Evolutionary conservation across 2,888 invertebrate genomes (phyloP), one percentile per base, ranked within the genome.

Genomic region (Hoplodrina blanda): DNA sequence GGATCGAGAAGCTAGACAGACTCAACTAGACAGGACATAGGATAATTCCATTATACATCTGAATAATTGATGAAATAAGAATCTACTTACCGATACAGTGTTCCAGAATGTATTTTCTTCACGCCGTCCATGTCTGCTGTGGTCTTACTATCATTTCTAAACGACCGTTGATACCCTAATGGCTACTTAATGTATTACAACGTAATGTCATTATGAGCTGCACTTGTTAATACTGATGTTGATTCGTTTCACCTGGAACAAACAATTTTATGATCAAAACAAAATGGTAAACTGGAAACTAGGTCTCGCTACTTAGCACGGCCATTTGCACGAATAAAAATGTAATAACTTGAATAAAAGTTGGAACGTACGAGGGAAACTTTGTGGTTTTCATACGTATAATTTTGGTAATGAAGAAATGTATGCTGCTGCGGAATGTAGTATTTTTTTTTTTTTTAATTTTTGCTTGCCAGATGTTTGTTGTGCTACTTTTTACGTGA

Each of bases 101-200:
- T 94, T 82, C 95, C 96, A 82, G 96, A 94, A 83, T 96, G 96
- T 93, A 96, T 95, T 94, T 96, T 96, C 93, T 96, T 96, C 91
- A 96, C 95, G 88, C 96, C 92, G 89, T 96, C 96, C 96, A 96
- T 96, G 84, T 87, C 87, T 90, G 91, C 74, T 83, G 91, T 85
- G 88, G 89, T 91, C 74, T 90, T 77, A 85, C 93, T 93, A 93
- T 92, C 95, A 95, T 95, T 87, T 93, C 95, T 91, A 87, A 84
- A 87, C 76, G 81, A 79, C 81, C 54, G 82, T 69, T 77, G 82
- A 84, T 87, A 87, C 82, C 87, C 89, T 92, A 93, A 90, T 92
- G 89, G 87, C 83, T 81, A 81, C 82, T 86, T 85, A 90, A 90
- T 88, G 89, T 86, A 89, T 88, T 88, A 86, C 88, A 88, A 86